Evolutionary conservation across 2,888 invertebrate genomes (phyloP).

Genomic region (Zaprionus bogoriensis): DNA sequence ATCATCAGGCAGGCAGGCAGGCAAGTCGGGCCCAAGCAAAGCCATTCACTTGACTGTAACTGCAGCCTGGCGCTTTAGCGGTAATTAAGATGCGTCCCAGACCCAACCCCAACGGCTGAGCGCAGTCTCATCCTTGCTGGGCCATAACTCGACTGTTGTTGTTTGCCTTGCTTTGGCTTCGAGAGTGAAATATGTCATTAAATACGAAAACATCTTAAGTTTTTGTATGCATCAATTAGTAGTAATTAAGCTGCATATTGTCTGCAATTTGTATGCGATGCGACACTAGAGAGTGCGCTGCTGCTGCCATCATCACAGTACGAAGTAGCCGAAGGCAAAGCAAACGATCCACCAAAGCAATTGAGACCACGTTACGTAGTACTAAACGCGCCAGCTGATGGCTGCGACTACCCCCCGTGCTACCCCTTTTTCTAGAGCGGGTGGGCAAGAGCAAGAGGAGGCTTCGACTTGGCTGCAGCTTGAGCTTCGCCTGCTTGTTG

Average conservation of each 20-base stretch:
- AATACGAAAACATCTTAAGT: conserved; percentile 80
- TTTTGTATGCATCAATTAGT: conserved; percentile 82
- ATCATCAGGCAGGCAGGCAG: conserved; percentile 14
- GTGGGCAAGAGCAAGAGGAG: not conserved
- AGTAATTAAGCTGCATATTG: conserved; percentile 82
- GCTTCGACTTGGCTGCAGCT: not conserved
- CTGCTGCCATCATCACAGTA: conserved; percentile 35
- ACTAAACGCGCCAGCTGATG: conserved; percentile 30
- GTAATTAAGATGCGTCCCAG: conserved; percentile 71
- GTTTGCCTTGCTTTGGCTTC: conserved; percentile 56
- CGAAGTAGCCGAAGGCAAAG: conserved; percentile 22
- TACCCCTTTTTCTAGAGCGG: not conserved
- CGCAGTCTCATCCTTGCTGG: conserved; percentile 56
- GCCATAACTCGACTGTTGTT: conserved; percentile 60
- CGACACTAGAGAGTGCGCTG: conserved; percentile 43
- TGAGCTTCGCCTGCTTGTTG: conserved; percentile 38
- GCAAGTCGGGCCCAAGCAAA: conserved; percentile 15
- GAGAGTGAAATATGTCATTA: conserved; percentile 79
- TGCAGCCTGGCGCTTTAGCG: conserved; percentile 62
- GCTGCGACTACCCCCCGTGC: too few relatives aligned
- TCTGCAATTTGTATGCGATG: conserved; percentile 77
- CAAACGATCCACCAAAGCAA: conserved; percentile 58
- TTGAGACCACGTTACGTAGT: conserved; percentile 48
- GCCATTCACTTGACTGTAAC: conserved; percentile 51
- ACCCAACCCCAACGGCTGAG: not conserved